phyloP scores from a whole-genome alignment of 1,140 invertebrate species.

The Neodiprion lecontei region DNA sequence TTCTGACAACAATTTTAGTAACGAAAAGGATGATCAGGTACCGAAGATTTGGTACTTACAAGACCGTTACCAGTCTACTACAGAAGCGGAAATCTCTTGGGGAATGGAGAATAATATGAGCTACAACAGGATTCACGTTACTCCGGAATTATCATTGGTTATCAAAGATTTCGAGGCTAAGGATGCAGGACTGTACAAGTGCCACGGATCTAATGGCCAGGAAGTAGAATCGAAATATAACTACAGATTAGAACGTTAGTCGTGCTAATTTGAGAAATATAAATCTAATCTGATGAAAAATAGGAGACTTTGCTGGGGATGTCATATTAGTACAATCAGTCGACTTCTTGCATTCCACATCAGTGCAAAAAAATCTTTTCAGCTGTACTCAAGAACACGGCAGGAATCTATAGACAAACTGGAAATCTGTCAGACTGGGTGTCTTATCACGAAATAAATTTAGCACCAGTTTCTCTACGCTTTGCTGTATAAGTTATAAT shows the following conservation, averaged over 20 bases:
- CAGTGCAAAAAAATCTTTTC: neutral
- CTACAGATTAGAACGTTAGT: constrained; percentile 61
- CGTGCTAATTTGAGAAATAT: neutral
- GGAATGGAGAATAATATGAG: constrained; percentile 60
- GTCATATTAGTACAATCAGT: too few species aligned
- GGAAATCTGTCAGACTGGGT: constrained; percentile 60
- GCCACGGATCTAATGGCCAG: constrained; percentile 55
- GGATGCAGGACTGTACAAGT: constrained; percentile 63
- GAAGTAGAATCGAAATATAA: constrained; percentile 60
- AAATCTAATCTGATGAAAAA: too few species aligned
- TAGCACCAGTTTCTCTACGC: constrained; percentile 48
- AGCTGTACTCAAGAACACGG: constrained; percentile 46
- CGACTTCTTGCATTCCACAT: too few species aligned
- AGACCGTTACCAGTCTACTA: constrained; percentile 43
- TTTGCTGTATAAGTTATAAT: constrained; percentile 42
- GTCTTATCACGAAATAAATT: constrained; percentile 58
- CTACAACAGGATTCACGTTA: constrained; percentile 54
- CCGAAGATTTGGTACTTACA: constrained; percentile 63
- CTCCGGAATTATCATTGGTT: constrained; percentile 54
- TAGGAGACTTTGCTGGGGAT: too few species aligned
- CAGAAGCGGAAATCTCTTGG: constrained; percentile 54
- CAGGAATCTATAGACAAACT: constrained; percentile 35
- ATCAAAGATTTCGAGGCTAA: constrained; percentile 48
- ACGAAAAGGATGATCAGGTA: constrained; percentile 48
- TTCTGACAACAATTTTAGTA: constrained; percentile 31